Evolutionary conservation across 2,797 vertebrate genomes (phyloP), one percentile per base, ranked within the genome.

Genomic region (Triplophysa yarkandensis): DNA sequence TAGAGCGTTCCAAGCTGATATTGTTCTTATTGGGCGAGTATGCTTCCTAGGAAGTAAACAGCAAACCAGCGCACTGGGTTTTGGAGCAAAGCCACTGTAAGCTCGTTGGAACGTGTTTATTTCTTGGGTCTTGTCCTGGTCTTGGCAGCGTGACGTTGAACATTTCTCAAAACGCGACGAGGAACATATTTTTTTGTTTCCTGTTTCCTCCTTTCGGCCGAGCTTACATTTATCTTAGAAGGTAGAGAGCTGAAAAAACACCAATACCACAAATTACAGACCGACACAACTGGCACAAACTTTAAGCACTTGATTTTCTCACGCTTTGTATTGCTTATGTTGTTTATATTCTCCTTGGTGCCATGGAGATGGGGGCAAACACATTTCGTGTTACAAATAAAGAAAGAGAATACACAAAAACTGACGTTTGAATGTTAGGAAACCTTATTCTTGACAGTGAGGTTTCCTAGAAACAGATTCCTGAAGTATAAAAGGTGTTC

Each of bases 71-170:
- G 28, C 23, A 52, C 58, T 27, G 21, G 60, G 46, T 72, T 73
- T 48, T 64, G 46, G 34, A 43, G 43, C 5, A 4, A 25, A 64
- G 32, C 34, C 60, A 63, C 4, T 30, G 44, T 63, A 39, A 52
- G 60, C 70, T 73, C 52, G 60, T 50, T 41, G 60, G 21, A 64
- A 73, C 34, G 11, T 73, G 61, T 73, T 72, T 73, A 64, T 64
- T 73, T 64, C 46, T 73, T 52, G 71, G 46, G 46, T 32, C 25
- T 73, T 73, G 71, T 64, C n/a, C 34, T 64, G 60, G 48, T 73
- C 60, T 73, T 73, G 46, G 46, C 71, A 43, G 52, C 60, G 64
- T 63, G 28, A 63, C 39, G 68, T 60, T 34, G 4, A 69, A 58
- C 25, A 44, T 58, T 58, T 48, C 28, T 14, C 4, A 71, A 71